These are phyloP conservation scores for Mastomys coucha DNA, from an alignment of 2,113 vertebrate genomes.

Conservation along the genomic window DNA sequence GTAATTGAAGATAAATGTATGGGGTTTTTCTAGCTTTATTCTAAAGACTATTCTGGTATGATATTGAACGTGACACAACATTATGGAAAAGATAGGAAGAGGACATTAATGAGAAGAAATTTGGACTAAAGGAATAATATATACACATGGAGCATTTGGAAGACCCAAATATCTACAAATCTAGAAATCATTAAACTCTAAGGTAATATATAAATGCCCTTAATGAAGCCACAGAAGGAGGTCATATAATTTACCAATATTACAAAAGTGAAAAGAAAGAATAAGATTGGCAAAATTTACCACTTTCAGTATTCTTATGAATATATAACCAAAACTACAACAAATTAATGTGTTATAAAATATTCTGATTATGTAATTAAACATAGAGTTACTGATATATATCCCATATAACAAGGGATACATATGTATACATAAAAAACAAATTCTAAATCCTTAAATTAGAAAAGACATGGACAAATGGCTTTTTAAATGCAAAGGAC, in stretches of 20 bases:
- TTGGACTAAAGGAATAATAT: neutral
- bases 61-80: neutral
- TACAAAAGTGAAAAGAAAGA: neutral
- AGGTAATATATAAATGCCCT: neutral
- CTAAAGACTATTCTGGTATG: neutral
- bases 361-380: neutral
- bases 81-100: neutral
- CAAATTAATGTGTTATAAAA: neutral
- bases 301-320: constrained; percentile 2
- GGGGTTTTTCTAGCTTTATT: neutral
- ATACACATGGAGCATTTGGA: neutral
- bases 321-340: neutral
- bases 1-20: neutral
- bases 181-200: neutral
- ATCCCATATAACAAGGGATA: neutral
- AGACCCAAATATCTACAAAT: neutral
- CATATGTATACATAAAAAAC: neutral
- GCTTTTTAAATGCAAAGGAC: neutral
- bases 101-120: neutral
- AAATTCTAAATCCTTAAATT: neutral
- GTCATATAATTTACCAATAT: neutral
- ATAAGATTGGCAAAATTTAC: neutral
- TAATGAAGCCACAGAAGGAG: neutral
- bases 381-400: neutral
- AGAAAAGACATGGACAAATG: neutral